phyloP scores from a whole-genome alignment of 1,140 invertebrate species.

The Drosophila seguyi region DNA sequence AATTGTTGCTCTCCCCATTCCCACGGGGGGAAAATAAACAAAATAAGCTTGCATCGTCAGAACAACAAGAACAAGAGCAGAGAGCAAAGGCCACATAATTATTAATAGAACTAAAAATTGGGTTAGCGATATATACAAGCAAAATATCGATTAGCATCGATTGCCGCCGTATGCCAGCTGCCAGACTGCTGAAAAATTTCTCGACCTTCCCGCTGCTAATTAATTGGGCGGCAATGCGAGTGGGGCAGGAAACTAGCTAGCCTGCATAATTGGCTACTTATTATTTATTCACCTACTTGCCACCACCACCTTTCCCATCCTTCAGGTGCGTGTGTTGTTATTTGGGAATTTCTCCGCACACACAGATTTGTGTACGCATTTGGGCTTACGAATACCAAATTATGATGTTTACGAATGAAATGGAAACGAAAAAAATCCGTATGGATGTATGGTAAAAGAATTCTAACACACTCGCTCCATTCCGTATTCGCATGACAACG shows the following conservation, averaged over 20 bases:
- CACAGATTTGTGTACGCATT: slow-evolving; percentile 59
- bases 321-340: slow-evolving; percentile 54
- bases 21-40: slow-evolving; percentile 1
- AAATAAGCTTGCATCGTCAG: not conserved
- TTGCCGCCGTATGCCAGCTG: slow-evolving; percentile 51
- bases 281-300: slow-evolving; percentile 17
- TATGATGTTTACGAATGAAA: slow-evolving; percentile 84
- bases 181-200: slow-evolving; percentile 44
- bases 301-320: not conserved
- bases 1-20: slow-evolving; percentile 29
- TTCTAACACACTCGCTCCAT: slow-evolving; percentile 75
- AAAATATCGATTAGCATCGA: slow-evolving; percentile 73
- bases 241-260: not conserved
- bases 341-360: slow-evolving; percentile 47
- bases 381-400: slow-evolving; percentile 80
- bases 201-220: slow-evolving; percentile 45
- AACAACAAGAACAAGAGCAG: not conserved
- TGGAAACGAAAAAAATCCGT: slow-evolving; percentile 79
- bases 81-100: slow-evolving; percentile 25
- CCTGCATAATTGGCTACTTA: slow-evolving; percentile 1
- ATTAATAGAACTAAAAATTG: slow-evolving; percentile 60
- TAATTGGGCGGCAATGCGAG: slow-evolving; percentile 33
- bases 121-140: slow-evolving; percentile 44
- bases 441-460: slow-evolving; percentile 80
- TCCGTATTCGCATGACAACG: slow-evolving; percentile 77